These are phyloP conservation scores for Eleutherodactylus coqui DNA, from an alignment of 2,797 vertebrate genomes.

Conservation along the genomic window DNA sequence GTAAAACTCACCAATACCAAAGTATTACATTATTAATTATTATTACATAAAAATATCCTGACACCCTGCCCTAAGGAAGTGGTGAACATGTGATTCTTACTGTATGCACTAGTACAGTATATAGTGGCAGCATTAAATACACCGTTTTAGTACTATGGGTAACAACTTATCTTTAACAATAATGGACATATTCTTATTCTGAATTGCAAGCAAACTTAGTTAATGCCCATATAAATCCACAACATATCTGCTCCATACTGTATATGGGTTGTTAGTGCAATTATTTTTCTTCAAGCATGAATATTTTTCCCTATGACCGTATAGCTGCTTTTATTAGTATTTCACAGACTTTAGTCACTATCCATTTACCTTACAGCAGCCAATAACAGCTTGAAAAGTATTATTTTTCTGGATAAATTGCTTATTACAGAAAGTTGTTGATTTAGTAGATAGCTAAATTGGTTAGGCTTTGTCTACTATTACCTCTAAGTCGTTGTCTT, in stretches of 20 bases:
- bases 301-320: neutral
- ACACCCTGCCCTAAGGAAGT: too few relatives aligned
- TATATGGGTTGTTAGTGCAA: neutral
- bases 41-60: too few relatives aligned
- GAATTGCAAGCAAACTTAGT: too few relatives aligned
- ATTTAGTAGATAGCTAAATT: conserved; percentile 39
- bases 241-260: neutral
- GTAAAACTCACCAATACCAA: too few relatives aligned
- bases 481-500: conserved; percentile 40
- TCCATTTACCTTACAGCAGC: neutral
- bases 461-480: conserved; percentile 36
- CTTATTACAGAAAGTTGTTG: conserved; percentile 36
- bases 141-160: too few relatives aligned
- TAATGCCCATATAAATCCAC: too few relatives aligned
- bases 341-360: neutral
- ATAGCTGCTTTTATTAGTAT: neutral
- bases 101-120: too few relatives aligned
- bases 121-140: too few relatives aligned
- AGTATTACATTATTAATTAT: too few relatives aligned
- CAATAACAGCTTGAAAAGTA: conserved; percentile 29
- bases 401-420: conserved; percentile 46
- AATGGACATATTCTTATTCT: too few relatives aligned
- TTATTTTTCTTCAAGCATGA: neutral
- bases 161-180: too few relatives aligned
- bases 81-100: too few relatives aligned